Evolutionary conservation across 2,888 invertebrate species (phyloP), one percentile per base, ranked within the genome.

Genomic region (Limnephilus rhombicus): DNA sequence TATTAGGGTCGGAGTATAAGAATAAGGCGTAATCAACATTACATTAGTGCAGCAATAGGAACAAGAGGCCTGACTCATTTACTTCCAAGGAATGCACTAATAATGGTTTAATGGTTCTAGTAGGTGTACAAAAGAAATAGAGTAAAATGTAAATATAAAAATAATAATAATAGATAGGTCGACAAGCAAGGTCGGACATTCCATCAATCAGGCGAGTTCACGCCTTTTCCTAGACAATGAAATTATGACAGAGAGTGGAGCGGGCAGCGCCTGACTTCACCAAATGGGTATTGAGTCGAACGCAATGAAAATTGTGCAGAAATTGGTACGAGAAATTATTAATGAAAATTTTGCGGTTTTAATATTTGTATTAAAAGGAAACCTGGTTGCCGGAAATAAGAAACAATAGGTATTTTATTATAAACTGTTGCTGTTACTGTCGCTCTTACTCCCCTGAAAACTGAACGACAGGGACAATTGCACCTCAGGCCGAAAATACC

Each of bases 171-270:
- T 9, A 68, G 68, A 68, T 68, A 68, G 68, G 68, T 68, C 68
- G 68, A 24, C n/a, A n/a, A 41, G 12, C 86, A 86, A 86, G 86
- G 86, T 45, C 86, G 49, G 86, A 15, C 49, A 45, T 86, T 86
- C 49, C 86, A 86, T 86, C 86, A 41, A 86, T 86, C 86, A 86
- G 45, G 15, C 86, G 83, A 83, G 86, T 86, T 86, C 86, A 86
- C 86, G 86, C 86, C 86, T 49, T 86, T 68, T 86, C 86, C 86
- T 45, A 86, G 86, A 86, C 86, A 86, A 86, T 86, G 86, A 86
- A 86, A 86, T 86, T 86, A 86, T 49, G 12, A 9, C 29, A 18
- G 34, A 83, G 83, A 83, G 83, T 83, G n/a, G 18, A 18, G 37
- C 83, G 7, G 37, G 37, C 37, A 18, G 37, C 18, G 37, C 2